Base-by-base conservation (phyloP, 2,888 invertebrate species). In the Meandrusa payeni region DNA sequence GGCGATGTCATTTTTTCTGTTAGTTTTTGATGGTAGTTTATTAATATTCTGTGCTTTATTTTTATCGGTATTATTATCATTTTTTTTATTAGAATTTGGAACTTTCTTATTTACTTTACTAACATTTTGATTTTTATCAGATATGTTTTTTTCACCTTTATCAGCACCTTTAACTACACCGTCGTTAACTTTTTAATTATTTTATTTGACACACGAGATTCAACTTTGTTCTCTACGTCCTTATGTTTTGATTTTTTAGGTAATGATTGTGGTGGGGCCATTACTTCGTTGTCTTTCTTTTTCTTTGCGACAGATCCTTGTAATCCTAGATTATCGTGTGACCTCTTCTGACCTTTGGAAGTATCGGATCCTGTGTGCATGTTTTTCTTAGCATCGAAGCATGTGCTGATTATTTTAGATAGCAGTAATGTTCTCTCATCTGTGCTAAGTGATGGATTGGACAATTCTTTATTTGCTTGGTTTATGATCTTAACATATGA, bases 241-340 rank as follows among this genome's bases (percentile, higher is more conserved):
- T 68, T 72, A 23, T 55, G 48, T 51, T 73, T 78, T 5, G 33
- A 43, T 52, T 73, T 81, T 50, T 75, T 83, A 0, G 82, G 82
- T 1, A 77, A 26, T 2, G 64, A 48, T 48, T 76, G 80, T 0
- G 83, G 83, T 0, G 83, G 83, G 0, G 79, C 81, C 83, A 83
- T 83, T 0, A 75, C 61, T 45, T 75, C 71, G 4, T 43, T 49
- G 3, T 56, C 54, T 23, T 53, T 48, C 1, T 54, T 59, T 45
- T 40, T 55, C 41, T 29, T 60, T 41, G 28, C 37, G 2, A 38
- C n/a, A n/a, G n/a, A n/a, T n/a, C n/a, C n/a, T n/a, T n/a, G 51
- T 26, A 62, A 65, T 7, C 56, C 42, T 12, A 62, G 58, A 9
- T 60, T 9, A 37, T 0, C 15, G 4, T 15, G 15, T 15, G 57